Evolutionary conservation across 2,888 invertebrate species (phyloP).

Genomic region (Lycaena phlaeas): DNA sequence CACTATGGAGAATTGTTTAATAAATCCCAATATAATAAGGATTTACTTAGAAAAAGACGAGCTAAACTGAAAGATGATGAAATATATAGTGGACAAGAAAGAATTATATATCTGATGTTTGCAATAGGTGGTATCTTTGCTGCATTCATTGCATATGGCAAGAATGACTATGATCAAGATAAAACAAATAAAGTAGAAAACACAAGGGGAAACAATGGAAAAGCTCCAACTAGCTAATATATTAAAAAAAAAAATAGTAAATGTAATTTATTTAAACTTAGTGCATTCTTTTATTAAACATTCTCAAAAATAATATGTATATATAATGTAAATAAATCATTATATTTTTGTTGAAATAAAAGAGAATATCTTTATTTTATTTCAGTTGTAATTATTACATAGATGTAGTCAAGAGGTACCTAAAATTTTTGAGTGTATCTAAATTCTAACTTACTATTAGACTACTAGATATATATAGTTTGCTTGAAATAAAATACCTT

Average conservation of each 20-base stretch:
- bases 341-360: constrained; percentile 14
- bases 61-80: constrained; percentile 22
- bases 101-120: constrained; percentile 31
- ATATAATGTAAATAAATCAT: constrained; percentile 15
- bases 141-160: constrained; percentile 32
- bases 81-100: constrained; percentile 34
- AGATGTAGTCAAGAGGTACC: too few species aligned
- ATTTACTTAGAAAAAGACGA: constrained; percentile 27
- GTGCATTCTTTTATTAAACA: constrained; percentile 19
- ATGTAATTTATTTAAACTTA: background rate
- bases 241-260: background rate
- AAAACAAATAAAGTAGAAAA: constrained; percentile 12
- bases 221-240: background rate
- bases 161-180: constrained; percentile 39
- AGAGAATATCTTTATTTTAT: constrained; percentile 4
- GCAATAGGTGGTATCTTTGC: constrained; percentile 31
- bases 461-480: too few species aligned
- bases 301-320: constrained; percentile 8
- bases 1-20: constrained; percentile 64
- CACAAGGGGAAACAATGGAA: background rate
- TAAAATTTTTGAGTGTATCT: too few species aligned
- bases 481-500: too few species aligned
- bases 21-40: constrained; percentile 36
- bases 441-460: too few species aligned
- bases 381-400: background rate